These are phyloP conservation scores for Labeo rohita DNA, from an alignment of 2,113 vertebrate species.

Conservation along the genomic window DNA sequence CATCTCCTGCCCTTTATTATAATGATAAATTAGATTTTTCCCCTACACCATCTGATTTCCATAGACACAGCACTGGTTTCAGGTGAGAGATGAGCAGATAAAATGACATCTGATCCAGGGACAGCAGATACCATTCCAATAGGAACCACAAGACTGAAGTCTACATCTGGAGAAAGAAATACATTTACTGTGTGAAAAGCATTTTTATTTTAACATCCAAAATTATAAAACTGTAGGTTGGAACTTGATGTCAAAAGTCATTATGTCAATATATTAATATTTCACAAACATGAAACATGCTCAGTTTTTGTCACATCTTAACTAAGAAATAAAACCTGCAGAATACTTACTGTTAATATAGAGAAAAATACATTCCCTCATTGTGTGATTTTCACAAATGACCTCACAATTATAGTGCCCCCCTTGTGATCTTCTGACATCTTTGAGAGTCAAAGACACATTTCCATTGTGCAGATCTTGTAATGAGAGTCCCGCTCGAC, in stretches of 20 bases:
- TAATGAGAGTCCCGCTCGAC: background rate
- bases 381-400: no score
- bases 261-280: no score
- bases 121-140: background rate
- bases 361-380: background rate
- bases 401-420: background rate
- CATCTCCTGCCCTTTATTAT: background rate
- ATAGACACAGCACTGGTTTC: background rate
- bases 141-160: background rate
- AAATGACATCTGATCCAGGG: background rate
- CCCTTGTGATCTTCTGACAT: background rate
- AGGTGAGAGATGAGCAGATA: conserved; percentile 6
- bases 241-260: no score
- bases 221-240: no score
- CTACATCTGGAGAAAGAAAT: background rate
- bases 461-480: conserved; percentile 46
- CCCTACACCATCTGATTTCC: background rate
- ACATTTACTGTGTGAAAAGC: no score
- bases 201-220: no score
- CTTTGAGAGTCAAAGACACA: conserved; percentile 49
- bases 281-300: no score
- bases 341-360: background rate
- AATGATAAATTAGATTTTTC: background rate
- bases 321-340: no score
- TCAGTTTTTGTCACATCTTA: no score